A percentile compares a stretch with the other conserved stretches of the same genome.
These are phyloP conservation scores for Masnerella sp. DNA, from an alignment of 2,888 invertebrate genomes.

Conservation along the genomic window DNA sequence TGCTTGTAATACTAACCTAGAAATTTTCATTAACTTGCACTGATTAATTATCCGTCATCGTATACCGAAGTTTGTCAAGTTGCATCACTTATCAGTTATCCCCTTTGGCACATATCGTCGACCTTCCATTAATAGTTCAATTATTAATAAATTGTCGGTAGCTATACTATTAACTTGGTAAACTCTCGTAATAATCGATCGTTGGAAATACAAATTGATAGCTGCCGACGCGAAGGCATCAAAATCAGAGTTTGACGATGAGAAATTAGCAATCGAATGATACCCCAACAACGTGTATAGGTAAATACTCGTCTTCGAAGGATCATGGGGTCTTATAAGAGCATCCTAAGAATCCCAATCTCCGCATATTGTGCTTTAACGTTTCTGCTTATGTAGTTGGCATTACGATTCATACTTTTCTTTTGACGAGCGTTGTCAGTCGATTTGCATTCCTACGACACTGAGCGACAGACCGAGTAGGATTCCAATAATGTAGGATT, in stretches of 20 bases:
- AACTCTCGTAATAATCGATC: conserved; percentile 62
- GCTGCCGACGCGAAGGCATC: conserved; percentile 38
- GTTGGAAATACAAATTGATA: conserved; percentile 45
- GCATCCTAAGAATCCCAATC: conserved; percentile 56
- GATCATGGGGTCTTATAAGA: conserved; percentile 35
- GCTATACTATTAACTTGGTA: conserved; percentile 71
- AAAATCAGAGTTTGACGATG: conserved; percentile 53
- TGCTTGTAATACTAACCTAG: too few species aligned
- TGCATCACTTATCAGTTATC: conserved; percentile 59
- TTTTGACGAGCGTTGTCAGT: conserved; percentile 62
- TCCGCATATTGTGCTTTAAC: conserved; percentile 51
- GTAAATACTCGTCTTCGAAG: conserved; percentile 18
- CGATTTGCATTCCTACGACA: conserved; percentile 68
- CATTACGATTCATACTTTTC: conserved; percentile 59
- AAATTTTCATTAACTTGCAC: too few species aligned
- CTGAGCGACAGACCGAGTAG: conserved; percentile 62
- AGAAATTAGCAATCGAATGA: conserved; percentile 44
- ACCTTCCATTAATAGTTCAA: conserved; percentile 65
- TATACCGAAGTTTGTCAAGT: conserved; percentile 48
- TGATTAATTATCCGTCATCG: conserved; percentile 49
- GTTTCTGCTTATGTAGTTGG: conserved; percentile 55
- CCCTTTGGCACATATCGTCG: conserved; percentile 54
- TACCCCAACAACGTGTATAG: conserved; percentile 16
- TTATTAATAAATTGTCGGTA: conserved; percentile 73
- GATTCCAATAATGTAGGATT: conserved; percentile 71